Conservation (phyloP, 2,797 vertebrate species). For the Sternarchorhynchus goeldii region DNA sequence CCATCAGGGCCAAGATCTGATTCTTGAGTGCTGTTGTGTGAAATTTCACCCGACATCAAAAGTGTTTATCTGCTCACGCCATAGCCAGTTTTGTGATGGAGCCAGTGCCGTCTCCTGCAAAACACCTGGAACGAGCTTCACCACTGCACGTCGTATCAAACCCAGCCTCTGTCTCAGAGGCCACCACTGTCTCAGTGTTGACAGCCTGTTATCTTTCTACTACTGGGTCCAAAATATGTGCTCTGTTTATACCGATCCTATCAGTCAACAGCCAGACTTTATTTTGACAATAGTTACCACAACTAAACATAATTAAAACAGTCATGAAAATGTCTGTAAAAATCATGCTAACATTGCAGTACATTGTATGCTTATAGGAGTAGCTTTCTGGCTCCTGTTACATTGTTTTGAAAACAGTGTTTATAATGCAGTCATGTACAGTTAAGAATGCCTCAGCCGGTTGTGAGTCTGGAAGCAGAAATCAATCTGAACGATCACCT, state of each 20-base stretch:
- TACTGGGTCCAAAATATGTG: conserved; percentile 3
- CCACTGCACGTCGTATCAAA: conserved; percentile 43
- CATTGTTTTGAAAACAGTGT: conserved; percentile 17
- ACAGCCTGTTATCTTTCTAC: conserved; percentile 4
- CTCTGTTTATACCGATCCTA: background rate
- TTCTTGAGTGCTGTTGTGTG: conserved; percentile 75
- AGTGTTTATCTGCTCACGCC: conserved; percentile 59
- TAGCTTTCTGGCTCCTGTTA: background rate
- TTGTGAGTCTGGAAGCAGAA: conserved; percentile 3
- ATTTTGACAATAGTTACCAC: conserved; percentile 1
- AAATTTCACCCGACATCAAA: conserved; percentile 80
- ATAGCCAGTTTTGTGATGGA: conserved; percentile 41
- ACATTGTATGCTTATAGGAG: background rate
- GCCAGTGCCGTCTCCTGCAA: conserved; percentile 46
- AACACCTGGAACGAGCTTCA: conserved; percentile 33
- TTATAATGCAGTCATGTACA: conserved; percentile 26
- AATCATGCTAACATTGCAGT: background rate
- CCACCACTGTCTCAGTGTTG: background rate
- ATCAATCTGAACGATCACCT: conserved; percentile 43
- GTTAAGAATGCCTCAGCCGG: conserved; percentile 21
- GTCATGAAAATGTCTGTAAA: background rate
- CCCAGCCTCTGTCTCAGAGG: conserved; percentile 30
- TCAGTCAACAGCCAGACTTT: background rate
- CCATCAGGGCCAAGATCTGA: conserved; percentile 72
- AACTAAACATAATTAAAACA: background rate